Evolutionary conservation across 1,140 invertebrate genomes (phyloP), one percentile per base, ranked within the genome.

Genomic region (Zaprionus lachaisei): DNA sequence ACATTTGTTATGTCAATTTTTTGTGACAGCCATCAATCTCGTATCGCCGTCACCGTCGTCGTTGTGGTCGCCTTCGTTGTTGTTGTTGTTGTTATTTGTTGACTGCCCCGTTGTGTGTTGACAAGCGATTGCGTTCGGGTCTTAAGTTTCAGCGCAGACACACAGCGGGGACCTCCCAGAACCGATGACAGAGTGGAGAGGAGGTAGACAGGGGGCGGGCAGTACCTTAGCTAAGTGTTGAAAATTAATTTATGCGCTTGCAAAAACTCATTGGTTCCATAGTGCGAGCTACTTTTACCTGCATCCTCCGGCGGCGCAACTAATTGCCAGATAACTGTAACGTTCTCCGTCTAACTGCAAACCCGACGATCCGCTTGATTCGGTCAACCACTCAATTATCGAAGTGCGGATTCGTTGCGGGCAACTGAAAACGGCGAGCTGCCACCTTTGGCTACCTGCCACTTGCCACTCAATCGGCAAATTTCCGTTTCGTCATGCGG

Each of bases 1-100:
- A 90, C 79, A 85, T 90, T 89, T 90, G 85, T 90, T 89, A 85
- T 90, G 85, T 89, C 85, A 89, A 90, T 79, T 84, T 80, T 66
- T 62, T 71, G 71, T 85, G 85, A 89, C 85, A 89, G 85, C 85
- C 86, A 89, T 89, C 85, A 90, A 89, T 89, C 84, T 56, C 24
- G n/a, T 15, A 66, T 56, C 67, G 20, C 22, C 6, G n/a, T 47
- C n/a, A n/a, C n/a, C 41, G n/a, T 44, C n/a, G 41, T 11, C 15
- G 41, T 9, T 3, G 41, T 47, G 15, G 41, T 47, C 6, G 41
- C 2, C 15, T 15, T n/a, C 2, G 54, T 38, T 64, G 49, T 60
- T 55, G 24, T n/a, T 24, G 7, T n/a, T n/a, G n/a, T 12, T n/a
- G 49, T 34, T 51, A 20, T 47, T 47, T 47, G 41, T 47, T 47